A percentile compares a stretch with the other conserved stretches of the same genome.
Evolutionary conservation across 2,797 vertebrate species (phyloP).

Genomic region (Heteromormyrus szaboi): DNA sequence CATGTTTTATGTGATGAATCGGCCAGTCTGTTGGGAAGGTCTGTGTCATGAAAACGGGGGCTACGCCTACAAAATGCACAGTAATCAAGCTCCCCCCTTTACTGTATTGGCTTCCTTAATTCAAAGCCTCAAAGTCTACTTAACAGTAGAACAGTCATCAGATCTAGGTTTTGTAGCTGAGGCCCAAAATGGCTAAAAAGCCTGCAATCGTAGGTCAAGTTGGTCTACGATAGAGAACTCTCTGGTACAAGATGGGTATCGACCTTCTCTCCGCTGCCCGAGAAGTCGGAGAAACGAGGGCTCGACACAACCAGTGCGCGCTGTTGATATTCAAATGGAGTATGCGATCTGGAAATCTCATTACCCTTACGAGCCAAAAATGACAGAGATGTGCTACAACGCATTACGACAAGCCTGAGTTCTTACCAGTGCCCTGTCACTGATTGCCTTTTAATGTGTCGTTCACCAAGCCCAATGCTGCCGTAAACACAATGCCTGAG

Average conservation of each 20-base stretch:
- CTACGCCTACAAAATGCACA: background rate
- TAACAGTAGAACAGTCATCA: slow-evolving; percentile 27
- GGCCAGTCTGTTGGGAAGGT: background rate
- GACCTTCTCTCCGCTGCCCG: background rate
- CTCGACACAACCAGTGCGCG: background rate
- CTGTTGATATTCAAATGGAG: background rate
- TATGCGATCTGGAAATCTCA: background rate
- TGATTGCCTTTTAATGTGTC: slow-evolving; percentile 1
- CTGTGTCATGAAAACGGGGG: background rate
- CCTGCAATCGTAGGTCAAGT: background rate
- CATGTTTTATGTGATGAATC: background rate
- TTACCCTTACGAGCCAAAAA: background rate
- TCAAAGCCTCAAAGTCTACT: slow-evolving; percentile 9
- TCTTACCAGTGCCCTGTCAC: background rate
- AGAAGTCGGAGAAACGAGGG: background rate
- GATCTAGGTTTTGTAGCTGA: background rate
- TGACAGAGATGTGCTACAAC: background rate
- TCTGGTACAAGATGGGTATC: background rate
- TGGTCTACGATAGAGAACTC: background rate
- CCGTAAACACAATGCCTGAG: background rate
- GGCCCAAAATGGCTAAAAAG: slow-evolving; percentile 14
- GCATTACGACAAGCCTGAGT: background rate
- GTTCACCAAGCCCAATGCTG: background rate
- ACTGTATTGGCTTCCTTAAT: background rate
- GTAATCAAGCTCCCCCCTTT: background rate